Conservation (phyloP, 2,113 vertebrate species). For the Podocnemis expansa region DNA sequence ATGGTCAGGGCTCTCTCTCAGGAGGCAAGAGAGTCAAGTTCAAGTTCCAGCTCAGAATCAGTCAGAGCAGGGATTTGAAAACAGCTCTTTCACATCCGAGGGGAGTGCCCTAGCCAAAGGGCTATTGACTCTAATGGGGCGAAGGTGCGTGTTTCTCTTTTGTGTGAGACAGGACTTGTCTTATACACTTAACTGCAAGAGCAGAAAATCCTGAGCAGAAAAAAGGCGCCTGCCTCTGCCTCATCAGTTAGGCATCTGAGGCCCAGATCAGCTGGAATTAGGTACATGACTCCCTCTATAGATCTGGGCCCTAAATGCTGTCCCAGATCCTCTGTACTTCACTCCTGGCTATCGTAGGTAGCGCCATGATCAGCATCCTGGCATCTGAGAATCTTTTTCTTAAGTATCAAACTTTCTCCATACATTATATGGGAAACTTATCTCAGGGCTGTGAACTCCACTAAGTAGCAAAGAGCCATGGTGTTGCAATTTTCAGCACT, state of each 20-base stretch:
- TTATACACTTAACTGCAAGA: background rate
- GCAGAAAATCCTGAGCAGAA: background rate
- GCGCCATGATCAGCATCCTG: background rate
- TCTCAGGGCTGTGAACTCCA: background rate
- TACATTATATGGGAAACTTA: background rate
- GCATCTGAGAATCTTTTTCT: background rate
- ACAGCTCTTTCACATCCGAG: no score
- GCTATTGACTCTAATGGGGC: no score
- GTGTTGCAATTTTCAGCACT: background rate
- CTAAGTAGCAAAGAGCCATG: background rate
- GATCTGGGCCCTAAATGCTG: background rate
- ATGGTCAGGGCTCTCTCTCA: background rate
- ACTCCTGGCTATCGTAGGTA: background rate
- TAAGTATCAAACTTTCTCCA: background rate
- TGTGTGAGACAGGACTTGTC: background rate
- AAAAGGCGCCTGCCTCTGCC: background rate
- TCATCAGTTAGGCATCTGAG: background rate
- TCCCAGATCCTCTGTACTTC: background rate
- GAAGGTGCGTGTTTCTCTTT: background rate
- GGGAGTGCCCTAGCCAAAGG: no score
- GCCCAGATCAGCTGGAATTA: background rate
- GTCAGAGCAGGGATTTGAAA: no score
- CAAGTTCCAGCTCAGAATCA: background rate
- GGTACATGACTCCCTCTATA: background rate
- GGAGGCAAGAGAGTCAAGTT: background rate